Evolutionary conservation across 2,113 vertebrate genomes (phyloP).

Genomic region (Epinephelus moara): DNA sequence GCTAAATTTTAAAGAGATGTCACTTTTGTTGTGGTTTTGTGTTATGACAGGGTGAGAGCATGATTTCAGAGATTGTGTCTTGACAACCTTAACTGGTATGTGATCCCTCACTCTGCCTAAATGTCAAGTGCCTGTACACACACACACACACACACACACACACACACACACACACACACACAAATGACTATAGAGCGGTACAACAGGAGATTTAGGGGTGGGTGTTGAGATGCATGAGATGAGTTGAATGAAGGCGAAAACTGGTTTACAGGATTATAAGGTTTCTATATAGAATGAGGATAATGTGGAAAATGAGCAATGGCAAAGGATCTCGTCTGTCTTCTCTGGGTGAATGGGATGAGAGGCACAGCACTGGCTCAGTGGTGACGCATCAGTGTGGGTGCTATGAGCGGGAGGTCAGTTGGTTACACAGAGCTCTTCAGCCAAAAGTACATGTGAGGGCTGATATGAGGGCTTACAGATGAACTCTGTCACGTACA

Average conservation of each 20-base stretch:
- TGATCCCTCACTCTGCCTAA: neutral
- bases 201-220: neutral
- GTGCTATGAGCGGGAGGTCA: slow-evolving; percentile 2
- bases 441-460: neutral
- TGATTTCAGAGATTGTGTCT: neutral
- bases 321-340: neutral
- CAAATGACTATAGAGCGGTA: neutral
- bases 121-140: neutral
- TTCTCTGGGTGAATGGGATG: neutral
- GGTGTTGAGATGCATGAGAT: slow-evolving; percentile 8
- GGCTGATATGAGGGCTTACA: neutral
- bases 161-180: neutral
- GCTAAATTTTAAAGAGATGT: neutral
- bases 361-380: neutral
- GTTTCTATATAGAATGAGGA: slow-evolving; percentile 22
- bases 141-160: too few species aligned
- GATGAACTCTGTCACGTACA: neutral
- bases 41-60: neutral
- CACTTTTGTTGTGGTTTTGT: neutral
- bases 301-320: slow-evolving; percentile 12
- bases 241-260: slow-evolving; percentile 10
- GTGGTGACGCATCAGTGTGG: neutral
- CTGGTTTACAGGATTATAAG: slow-evolving; percentile 21
- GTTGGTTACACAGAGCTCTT: slow-evolving; percentile 13
- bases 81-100: neutral